These are phyloP conservation scores for Operophtera brumata DNA, from an alignment of 2,888 invertebrate species.

Conservation along the genomic window DNA sequence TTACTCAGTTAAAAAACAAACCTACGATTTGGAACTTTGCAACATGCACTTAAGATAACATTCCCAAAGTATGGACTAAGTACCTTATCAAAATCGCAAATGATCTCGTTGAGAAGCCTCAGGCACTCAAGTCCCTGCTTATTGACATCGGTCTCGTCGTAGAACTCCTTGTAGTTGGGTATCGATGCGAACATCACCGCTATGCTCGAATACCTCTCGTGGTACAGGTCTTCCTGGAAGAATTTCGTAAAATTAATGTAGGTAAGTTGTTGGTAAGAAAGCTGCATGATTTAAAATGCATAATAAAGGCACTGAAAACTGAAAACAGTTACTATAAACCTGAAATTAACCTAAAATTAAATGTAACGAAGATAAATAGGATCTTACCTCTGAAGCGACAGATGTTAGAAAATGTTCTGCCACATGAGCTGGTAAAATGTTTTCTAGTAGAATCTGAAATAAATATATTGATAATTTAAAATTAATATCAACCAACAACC, in stretches of 20 bases:
- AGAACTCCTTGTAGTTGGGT: slow-evolving; percentile 98
- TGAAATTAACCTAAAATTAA: no score
- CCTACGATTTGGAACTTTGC: no score
- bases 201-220: slow-evolving; percentile 95
- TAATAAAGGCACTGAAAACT: no score
- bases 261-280: no score
- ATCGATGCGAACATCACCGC: slow-evolving; percentile 99
- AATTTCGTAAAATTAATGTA: no score
- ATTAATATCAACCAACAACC: no score
- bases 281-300: no score
- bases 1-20: no score
- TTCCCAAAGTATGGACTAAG: no score
- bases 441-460: slow-evolving; percentile 92
- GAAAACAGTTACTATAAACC: no score
- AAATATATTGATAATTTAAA: not conserved
- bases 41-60: not conserved
- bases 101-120: slow-evolving; percentile 96
- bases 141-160: slow-evolving; percentile 97
- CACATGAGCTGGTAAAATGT: slow-evolving; percentile 97
- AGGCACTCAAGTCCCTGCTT: slow-evolving; percentile 97
- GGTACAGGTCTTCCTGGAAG: slow-evolving; percentile 90
- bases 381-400: slow-evolving; percentile 83
- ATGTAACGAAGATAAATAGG: no score
- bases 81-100: slow-evolving; percentile 98
- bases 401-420: slow-evolving; percentile 94